Conservation (phyloP, 2,113 vertebrate species). For the Rhadina sibilatrix region DNA sequence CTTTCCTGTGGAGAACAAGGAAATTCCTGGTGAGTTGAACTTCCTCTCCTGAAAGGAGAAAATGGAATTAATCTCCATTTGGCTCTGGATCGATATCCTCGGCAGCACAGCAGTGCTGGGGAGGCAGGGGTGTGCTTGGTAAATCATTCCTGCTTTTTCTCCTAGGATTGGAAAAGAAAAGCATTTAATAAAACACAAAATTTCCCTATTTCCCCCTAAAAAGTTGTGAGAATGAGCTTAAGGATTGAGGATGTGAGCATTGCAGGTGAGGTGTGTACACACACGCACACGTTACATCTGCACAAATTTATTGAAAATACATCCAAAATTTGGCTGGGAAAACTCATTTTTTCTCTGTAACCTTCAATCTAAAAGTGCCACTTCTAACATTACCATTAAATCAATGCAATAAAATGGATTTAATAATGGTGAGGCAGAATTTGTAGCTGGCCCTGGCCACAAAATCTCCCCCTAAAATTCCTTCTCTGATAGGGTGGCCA, state of each 20-base stretch:
- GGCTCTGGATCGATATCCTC: not conserved
- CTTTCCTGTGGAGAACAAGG: not conserved
- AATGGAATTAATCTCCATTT: not conserved
- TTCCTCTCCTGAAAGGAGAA: not conserved
- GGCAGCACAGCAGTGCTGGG: too few relatives aligned
- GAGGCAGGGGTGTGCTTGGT: not conserved
- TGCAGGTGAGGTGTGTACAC: not conserved
- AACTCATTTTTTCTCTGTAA: accelerated
- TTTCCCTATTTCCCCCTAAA: not conserved
- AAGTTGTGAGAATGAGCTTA: not conserved
- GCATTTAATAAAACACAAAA: accelerated
- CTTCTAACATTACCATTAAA: not conserved
- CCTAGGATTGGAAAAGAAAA: not conserved
- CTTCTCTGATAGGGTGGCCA: not conserved
- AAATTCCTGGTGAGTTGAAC: not conserved
- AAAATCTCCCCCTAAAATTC: not conserved
- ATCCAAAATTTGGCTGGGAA: not conserved
- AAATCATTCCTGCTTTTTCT: not conserved
- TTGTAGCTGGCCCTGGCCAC: not conserved
- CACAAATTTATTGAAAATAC: not conserved
- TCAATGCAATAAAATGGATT: not conserved
- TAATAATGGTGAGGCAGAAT: not conserved
- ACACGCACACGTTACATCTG: accelerated
- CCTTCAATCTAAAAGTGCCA: not conserved
- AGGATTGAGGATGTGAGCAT: accelerated